phyloP scores from a whole-genome alignment of 2,113 vertebrate genomes.

The Chelonoidis abingdonii region DNA sequence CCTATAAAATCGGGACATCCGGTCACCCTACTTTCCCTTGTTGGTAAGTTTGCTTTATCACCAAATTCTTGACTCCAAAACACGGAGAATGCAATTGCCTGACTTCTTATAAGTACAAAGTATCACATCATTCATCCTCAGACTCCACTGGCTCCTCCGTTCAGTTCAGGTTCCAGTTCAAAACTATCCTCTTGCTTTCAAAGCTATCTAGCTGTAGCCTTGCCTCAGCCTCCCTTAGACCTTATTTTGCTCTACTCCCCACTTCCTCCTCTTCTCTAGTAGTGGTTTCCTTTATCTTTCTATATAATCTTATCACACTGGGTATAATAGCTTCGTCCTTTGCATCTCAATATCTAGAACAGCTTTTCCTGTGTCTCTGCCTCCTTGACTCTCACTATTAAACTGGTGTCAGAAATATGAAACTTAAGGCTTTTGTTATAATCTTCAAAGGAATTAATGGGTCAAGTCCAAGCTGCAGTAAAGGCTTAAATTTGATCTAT shows the following conservation, averaged over 20 bases:
- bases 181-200: neutral
- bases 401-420: slow-evolving; percentile 64
- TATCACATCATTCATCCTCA: rapidly evolving
- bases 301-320: rapidly evolving
- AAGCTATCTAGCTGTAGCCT: neutral
- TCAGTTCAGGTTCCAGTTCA: neutral
- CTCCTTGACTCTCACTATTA: slow-evolving; percentile 54
- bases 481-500: slow-evolving; percentile 69
- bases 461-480: slow-evolving; percentile 56
- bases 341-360: neutral
- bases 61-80: neutral
- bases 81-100: neutral
- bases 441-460: slow-evolving; percentile 73
- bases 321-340: slow-evolving; percentile 28
- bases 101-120: neutral
- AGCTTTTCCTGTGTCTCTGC: slow-evolving; percentile 17
- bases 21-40: too few species aligned
- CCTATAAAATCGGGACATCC: too few species aligned
- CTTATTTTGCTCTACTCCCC: neutral
- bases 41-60: too few species aligned
- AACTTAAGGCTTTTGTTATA: slow-evolving; percentile 60
- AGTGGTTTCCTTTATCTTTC: neutral
- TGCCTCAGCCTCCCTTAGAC: neutral
- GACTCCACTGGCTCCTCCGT: neutral
- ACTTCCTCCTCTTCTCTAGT: neutral